Conservation (phyloP, 2,888 invertebrate species). For the Schizaphis graminum region DNA sequence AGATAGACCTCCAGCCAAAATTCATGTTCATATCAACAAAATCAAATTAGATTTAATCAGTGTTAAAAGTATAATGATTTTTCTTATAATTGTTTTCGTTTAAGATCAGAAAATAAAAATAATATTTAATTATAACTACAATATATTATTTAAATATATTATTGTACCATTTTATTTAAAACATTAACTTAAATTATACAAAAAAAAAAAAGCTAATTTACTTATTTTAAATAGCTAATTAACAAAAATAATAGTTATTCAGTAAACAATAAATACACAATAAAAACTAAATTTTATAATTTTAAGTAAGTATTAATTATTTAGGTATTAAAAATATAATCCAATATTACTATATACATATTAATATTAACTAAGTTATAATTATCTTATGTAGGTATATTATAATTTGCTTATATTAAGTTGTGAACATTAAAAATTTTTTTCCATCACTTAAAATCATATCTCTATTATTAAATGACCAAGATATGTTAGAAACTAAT, state of each 20-base stretch:
- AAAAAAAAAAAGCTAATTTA: neutral
- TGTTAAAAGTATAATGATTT: neutral
- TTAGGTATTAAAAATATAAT: neutral
- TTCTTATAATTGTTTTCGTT: neutral
- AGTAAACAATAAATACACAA: slow-evolving; percentile 13
- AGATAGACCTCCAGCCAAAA: neutral
- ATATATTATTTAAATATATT: neutral
- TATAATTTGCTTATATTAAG: neutral
- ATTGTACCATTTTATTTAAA: neutral
- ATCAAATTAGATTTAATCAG: neutral
- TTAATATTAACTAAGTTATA: neutral
- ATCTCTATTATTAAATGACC: slow-evolving; percentile 56
- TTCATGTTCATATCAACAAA: neutral
- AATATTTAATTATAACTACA: neutral
- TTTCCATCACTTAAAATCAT: slow-evolving; percentile 58
- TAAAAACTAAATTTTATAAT: neutral
- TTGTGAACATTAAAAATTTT: slow-evolving; percentile 51
- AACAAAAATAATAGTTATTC: neutral
- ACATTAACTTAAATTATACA: neutral
- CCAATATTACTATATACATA: neutral
- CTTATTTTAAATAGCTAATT: neutral
- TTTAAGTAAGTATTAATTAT: neutral
- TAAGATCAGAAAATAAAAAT: neutral
- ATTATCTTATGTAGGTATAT: neutral
- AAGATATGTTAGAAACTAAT: slow-evolving; percentile 35